These are phyloP conservation scores for Nematopogon swammerdamellus DNA, from an alignment of 2,888 invertebrate species.

Conservation along the genomic window DNA sequence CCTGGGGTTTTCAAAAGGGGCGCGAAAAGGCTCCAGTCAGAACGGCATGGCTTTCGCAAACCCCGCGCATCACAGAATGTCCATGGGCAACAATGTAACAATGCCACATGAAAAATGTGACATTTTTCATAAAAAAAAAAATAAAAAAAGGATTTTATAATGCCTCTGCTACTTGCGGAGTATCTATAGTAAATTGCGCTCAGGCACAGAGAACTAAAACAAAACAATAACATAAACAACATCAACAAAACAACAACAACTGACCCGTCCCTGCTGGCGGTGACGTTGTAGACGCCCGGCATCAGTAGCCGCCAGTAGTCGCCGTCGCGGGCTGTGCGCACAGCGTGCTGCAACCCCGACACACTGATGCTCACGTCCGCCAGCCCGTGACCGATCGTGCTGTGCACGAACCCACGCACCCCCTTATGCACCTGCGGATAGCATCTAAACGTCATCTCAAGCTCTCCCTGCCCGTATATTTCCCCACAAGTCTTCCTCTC, in stretches of 20 bases:
- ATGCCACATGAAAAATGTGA: too few relatives aligned
- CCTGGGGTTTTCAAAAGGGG: too few relatives aligned
- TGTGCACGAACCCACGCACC: slow-evolving; percentile 79
- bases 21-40: too few relatives aligned
- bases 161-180: background rate
- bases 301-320: slow-evolving; percentile 91
- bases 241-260: slow-evolving; percentile 8
- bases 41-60: too few relatives aligned
- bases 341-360: slow-evolving; percentile 69
- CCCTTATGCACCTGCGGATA: slow-evolving; percentile 74
- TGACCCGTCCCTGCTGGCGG: slow-evolving; percentile 67
- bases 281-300: slow-evolving; percentile 83
- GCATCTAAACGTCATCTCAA: background rate
- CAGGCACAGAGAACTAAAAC: too few relatives aligned
- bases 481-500: too few relatives aligned
- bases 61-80: too few relatives aligned
- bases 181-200: too few relatives aligned
- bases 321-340: slow-evolving; percentile 68
- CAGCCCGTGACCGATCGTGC: slow-evolving; percentile 74
- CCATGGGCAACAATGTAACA: too few relatives aligned
- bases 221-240: too few relatives aligned
- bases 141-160: background rate
- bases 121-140: slow-evolving; percentile 1
- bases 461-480: too few relatives aligned
- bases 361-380: slow-evolving; percentile 72